Evolutionary conservation across 2,113 vertebrate species (phyloP), one percentile per base, ranked within the genome.

Genomic region (Gymnogyps californianus): DNA sequence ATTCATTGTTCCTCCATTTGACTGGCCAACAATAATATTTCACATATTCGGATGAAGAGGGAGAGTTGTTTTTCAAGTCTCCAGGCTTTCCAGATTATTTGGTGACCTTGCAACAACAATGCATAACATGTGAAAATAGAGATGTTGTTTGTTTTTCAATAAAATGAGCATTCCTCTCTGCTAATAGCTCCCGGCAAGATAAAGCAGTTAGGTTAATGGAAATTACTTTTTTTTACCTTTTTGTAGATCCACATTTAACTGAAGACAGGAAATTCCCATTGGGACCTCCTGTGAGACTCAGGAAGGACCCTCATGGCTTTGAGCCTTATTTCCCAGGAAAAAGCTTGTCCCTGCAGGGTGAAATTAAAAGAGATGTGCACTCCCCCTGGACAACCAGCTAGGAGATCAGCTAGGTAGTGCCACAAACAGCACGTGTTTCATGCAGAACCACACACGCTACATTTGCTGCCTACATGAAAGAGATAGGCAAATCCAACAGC

Each of bases 391-490:
- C 1, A 3, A 11, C 5, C 57, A 86, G 46, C 51, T 24, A 22
- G 67, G 42, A 78, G 74, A 46, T 36, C 34, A 49, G 26, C 20
- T 58, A 22, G 75, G 34, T 11, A 59, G 22, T 22, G 19, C 64
- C 71, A 75, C 31, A 61, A 34, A 31, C 64, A 84, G 21, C 32
- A 34, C 0, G 0, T 52, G 19, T 47, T 79, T 28, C 10, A 1
- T 24, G 11, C 62, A 79, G 46, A 71, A 40, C 22, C 44, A 51
- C 11, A 20, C n/a, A 21, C 4, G 6, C 20, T 5, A 20, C 28
- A 7, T 61, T 52, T 28, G 6, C 62, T 89, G 65, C n/a, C 44
- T 20, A 9, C 12, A 1, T 3, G 31, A 69, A 75, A 18, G 25
- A 65, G 7, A 57, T 0, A 10, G 54, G 19, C 31, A 57, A 38